Conservation (phyloP, 2,113 vertebrate genomes). For the Phodopus roborovskii region DNA sequence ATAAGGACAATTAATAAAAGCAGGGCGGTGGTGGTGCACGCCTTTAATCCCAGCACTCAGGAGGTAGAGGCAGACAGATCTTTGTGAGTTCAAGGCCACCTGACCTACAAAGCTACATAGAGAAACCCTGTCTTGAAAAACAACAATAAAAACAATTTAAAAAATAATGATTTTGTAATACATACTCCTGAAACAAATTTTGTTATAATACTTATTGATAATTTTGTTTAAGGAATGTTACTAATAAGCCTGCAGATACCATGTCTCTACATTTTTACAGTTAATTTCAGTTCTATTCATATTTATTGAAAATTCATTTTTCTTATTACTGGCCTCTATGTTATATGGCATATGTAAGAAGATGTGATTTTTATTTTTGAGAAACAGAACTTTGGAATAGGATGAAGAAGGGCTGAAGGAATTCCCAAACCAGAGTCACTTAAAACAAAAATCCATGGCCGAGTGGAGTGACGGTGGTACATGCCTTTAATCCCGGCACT, state of each 20-base stretch:
- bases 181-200: background rate
- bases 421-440: background rate
- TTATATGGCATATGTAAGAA: constrained; percentile 8
- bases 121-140: no score
- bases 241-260: background rate
- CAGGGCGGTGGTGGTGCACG: no score
- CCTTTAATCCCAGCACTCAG: no score
- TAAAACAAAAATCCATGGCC: background rate
- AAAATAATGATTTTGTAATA: background rate
- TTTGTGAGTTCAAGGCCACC: no score
- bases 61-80: no score
- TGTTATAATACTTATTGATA: background rate
- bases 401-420: background rate
- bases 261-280: background rate
- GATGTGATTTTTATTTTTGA: constrained; percentile 42
- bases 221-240: background rate
- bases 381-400: background rate
- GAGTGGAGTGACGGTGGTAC: no score
- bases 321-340: background rate
- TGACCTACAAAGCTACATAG: no score
- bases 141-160: background rate
- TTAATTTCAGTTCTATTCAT: constrained; percentile 16
- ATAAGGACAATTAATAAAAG: background rate
- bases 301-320: constrained; percentile 35
- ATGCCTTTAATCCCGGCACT: no score